Evolutionary conservation across 2,888 invertebrate species (phyloP).

Genomic region (Pomacea canaliculata): DNA sequence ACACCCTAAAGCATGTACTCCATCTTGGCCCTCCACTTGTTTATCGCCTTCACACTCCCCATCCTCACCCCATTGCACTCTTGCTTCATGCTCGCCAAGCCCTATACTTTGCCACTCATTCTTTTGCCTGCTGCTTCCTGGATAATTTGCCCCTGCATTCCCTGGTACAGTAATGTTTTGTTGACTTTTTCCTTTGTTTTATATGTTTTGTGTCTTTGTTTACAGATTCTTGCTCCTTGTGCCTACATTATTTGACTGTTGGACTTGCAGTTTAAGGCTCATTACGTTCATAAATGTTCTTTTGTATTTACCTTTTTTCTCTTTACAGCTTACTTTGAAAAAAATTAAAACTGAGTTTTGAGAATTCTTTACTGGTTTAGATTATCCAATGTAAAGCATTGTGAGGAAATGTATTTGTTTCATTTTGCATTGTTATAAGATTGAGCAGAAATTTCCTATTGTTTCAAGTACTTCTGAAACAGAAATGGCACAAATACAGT

Average conservation of each 20-base stretch:
- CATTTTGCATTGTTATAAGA: not conserved
- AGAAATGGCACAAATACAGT: no score
- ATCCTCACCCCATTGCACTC: not conserved
- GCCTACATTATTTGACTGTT: not conserved
- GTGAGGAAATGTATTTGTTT: not conserved
- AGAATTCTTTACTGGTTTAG: no score
- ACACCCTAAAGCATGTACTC: conserved; percentile 43
- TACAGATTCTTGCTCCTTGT: not conserved
- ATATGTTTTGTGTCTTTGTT: conserved; percentile 8
- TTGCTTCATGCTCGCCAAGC: not conserved
- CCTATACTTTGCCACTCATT: not conserved
- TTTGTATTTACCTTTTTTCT: conserved; percentile 6
- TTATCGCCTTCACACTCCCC: conserved; percentile 19
- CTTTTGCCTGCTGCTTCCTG: not conserved
- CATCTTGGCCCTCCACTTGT: conserved; percentile 42
- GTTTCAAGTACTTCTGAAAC: no score
- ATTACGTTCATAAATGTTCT: conserved; percentile 3
- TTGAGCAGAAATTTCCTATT: no score
- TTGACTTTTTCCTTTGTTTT: conserved; percentile 8
- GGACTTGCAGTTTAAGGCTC: not conserved
- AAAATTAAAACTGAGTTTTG: no score
- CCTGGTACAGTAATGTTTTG: conserved; percentile 17
- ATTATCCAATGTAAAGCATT: no score
- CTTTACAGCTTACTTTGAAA: conserved; percentile 3
- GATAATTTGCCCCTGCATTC: not conserved